Conservation (phyloP, 2,888 invertebrate species). For the Formica aserva region DNA sequence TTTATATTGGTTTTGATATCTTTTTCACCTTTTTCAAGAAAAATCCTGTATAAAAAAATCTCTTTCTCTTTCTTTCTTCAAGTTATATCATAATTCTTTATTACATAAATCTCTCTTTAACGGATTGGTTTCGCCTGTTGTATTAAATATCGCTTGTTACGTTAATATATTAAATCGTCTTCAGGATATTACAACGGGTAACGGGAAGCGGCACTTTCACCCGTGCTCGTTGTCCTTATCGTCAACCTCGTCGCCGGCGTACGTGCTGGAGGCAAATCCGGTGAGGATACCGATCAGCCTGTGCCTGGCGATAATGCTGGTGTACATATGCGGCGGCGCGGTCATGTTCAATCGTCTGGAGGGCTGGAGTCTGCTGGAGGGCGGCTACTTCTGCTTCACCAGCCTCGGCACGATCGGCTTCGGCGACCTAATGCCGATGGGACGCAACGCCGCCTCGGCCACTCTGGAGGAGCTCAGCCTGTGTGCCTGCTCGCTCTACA, state of each 20-base stretch:
- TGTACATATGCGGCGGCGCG: constrained; percentile 96
- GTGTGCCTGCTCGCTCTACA: constrained; percentile 93
- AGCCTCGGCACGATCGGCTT: constrained; percentile 94
- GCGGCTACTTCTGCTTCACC: constrained; percentile 93
- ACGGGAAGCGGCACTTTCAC: constrained; percentile 80
- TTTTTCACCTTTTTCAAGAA: not conserved
- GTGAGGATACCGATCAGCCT: constrained; percentile 94
- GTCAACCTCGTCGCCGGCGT: constrained; percentile 81
- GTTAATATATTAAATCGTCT: not conserved
- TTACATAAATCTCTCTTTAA: too few species aligned
- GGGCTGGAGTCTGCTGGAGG: constrained; percentile 96
- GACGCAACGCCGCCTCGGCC: constrained; percentile 84
- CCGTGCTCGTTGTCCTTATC: constrained; percentile 81
- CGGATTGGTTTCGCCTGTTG: too few species aligned
- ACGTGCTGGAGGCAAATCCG: constrained; percentile 86
- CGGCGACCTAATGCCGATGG: constrained; percentile 92
- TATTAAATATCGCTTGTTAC: too few species aligned
- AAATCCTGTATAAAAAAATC: not conserved
- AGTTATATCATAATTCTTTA: too few species aligned
- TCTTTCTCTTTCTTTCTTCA: not conserved
- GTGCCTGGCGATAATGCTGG: constrained; percentile 93
- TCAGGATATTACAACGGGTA: constrained; percentile 76
- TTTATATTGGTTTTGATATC: not conserved
- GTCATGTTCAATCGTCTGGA: constrained; percentile 96
- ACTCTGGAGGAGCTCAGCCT: constrained; percentile 89